These are phyloP conservation scores for Epinephelus moara DNA, from an alignment of 2,113 vertebrate genomes.

Conservation along the genomic window DNA sequence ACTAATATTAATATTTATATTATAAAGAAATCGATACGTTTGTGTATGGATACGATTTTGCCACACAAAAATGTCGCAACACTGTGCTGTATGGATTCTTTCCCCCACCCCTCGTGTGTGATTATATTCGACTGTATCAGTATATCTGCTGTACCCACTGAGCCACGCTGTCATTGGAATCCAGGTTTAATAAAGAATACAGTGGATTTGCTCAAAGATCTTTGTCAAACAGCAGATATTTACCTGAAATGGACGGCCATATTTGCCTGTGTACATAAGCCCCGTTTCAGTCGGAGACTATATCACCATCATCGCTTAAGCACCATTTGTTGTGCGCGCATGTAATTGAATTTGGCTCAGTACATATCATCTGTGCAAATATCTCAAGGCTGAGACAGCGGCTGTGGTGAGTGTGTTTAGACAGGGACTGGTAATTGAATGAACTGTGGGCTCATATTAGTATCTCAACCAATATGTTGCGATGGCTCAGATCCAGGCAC, in stretches of 20 bases:
- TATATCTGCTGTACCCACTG: not conserved
- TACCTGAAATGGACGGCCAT: not conserved
- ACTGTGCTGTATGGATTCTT: no score
- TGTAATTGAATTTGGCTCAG: conserved; percentile 62
- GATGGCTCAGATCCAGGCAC: conserved; percentile 6
- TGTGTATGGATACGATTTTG: no score
- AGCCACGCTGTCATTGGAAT: not conserved
- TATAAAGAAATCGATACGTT: no score
- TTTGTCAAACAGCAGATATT: conserved; percentile 26
- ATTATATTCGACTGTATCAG: not conserved
- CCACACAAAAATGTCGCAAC: no score
- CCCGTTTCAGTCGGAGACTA: conserved; percentile 16
- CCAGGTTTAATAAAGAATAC: not conserved
- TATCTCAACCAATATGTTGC: conserved; percentile 28
- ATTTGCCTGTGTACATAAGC: conserved; percentile 17
- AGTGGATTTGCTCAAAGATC: not conserved
- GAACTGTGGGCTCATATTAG: conserved; percentile 38
- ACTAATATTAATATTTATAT: no score
- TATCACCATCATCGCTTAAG: conserved; percentile 24
- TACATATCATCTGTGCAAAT: conserved; percentile 61
- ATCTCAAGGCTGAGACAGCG: conserved; percentile 42
- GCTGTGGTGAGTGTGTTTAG: conserved; percentile 49
- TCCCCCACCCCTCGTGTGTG: not conserved
- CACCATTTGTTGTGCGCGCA: conserved; percentile 40
- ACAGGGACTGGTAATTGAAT: conserved; percentile 48